Evolutionary conservation across 2,888 invertebrate genomes (phyloP).

Genomic region (Seira ritae): DNA sequence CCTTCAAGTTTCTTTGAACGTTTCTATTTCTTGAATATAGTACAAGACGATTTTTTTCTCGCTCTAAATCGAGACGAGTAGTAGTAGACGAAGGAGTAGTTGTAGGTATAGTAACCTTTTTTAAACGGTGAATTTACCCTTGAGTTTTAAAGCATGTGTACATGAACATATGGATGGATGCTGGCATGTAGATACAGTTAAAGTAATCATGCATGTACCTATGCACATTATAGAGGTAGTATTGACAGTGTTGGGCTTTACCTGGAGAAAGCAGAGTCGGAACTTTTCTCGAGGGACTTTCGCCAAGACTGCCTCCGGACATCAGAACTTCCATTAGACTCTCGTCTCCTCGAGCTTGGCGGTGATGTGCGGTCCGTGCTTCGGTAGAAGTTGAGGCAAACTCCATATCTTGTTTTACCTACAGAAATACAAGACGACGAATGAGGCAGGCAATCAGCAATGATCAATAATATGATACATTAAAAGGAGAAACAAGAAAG

Average conservation of each 20-base stretch:
- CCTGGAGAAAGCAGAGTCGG: slow-evolving; percentile 96
- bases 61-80: too few relatives aligned
- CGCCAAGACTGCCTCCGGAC: slow-evolving; percentile 92
- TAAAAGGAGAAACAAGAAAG: not conserved
- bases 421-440: slow-evolving; percentile 22
- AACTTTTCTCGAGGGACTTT: slow-evolving; percentile 93
- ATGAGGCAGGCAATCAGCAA: too few relatives aligned
- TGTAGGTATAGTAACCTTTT: too few relatives aligned
- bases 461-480: not conserved
- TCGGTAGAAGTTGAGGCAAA: slow-evolving; percentile 98
- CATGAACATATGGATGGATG: too few relatives aligned
- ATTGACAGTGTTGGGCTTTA: slow-evolving; percentile 75
- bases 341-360: slow-evolving; percentile 77
- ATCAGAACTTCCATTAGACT: slow-evolving; percentile 76
- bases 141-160: too few relatives aligned
- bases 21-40: too few relatives aligned
- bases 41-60: too few relatives aligned
- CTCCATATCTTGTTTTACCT: slow-evolving; percentile 94
- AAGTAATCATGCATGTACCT: too few relatives aligned
- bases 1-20: too few relatives aligned
- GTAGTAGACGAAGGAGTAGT: too few relatives aligned
- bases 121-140: too few relatives aligned
- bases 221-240: not conserved
- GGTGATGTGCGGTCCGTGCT: slow-evolving; percentile 84
- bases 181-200: too few relatives aligned